Conservation (phyloP, 2,888 invertebrate genomes). For the Plebejus anna region DNA sequence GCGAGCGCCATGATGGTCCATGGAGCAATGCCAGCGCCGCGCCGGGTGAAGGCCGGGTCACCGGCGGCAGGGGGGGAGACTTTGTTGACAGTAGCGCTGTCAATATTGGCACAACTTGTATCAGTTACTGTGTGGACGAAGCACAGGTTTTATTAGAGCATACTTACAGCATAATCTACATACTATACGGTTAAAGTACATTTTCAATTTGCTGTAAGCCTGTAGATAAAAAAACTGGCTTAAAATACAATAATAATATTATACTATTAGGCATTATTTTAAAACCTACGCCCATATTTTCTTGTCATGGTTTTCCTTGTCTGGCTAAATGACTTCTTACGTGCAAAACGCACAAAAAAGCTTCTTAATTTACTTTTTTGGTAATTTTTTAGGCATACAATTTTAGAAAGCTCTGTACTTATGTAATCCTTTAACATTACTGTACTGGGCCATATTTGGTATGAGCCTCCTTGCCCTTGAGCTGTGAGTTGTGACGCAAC, state of each 20-base stretch:
- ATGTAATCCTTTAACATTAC: too few relatives aligned
- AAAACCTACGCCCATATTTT: not conserved
- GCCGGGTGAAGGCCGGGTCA: slow-evolving; percentile 38
- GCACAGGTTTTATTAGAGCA: not conserved
- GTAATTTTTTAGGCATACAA: too few relatives aligned
- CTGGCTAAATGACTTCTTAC: not conserved
- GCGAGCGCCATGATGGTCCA: slow-evolving; percentile 17
- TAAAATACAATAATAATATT: too few relatives aligned
- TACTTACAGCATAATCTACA: not conserved
- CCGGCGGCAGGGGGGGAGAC: not conserved
- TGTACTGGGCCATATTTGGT: not conserved
- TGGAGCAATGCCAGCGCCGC: slow-evolving; percentile 26
- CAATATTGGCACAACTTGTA: slow-evolving; percentile 6
- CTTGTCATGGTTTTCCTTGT: not conserved
- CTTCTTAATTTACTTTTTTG: too few relatives aligned
- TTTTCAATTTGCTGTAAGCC: too few relatives aligned
- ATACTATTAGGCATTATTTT: too few relatives aligned
- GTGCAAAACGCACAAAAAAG: not conserved
- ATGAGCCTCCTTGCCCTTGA: not conserved
- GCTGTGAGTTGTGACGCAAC: not conserved
- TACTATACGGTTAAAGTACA: too few relatives aligned
- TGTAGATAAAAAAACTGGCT: too few relatives aligned
- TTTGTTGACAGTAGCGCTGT: not conserved
- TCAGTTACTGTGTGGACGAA: not conserved
- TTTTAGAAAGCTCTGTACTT: not conserved